These are phyloP conservation scores for Diphyllodes magnificus DNA, from an alignment of 2,113 vertebrate species.

Conservation along the genomic window DNA sequence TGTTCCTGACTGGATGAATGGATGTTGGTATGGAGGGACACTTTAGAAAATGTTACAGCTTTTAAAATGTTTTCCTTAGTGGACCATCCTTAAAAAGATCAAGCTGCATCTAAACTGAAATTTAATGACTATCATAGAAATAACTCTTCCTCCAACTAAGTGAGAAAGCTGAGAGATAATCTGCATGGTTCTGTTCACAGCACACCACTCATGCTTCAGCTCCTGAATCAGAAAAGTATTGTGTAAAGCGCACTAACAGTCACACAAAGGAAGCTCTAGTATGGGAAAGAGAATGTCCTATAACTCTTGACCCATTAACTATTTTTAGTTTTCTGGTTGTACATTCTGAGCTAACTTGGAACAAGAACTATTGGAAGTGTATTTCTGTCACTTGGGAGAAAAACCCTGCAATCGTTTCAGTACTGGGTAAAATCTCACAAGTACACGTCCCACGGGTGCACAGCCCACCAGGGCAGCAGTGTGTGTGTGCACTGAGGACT, in stretches of 20 bases:
- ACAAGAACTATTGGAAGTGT: not conserved
- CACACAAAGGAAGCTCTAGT: not conserved
- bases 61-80: not conserved
- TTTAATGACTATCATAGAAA: not conserved
- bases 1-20: not conserved
- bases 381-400: not conserved
- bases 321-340: constrained; percentile 6
- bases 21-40: not conserved
- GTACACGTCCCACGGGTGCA: no score
- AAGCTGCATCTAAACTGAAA: not conserved
- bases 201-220: not conserved
- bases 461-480: not conserved
- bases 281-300: not conserved
- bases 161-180: not conserved
- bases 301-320: not conserved
- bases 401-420: not conserved
- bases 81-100: not conserved
- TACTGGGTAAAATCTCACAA: no score
- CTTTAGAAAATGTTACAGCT: not conserved
- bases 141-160: not conserved
- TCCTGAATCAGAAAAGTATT: not conserved
- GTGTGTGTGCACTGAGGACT: not conserved
- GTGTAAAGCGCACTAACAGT: not conserved
- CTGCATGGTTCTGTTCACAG: not conserved
- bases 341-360: constrained; percentile 6